phyloP scores from a whole-genome alignment of 2,888 invertebrate species.

The Drosophila borealis region DNA sequence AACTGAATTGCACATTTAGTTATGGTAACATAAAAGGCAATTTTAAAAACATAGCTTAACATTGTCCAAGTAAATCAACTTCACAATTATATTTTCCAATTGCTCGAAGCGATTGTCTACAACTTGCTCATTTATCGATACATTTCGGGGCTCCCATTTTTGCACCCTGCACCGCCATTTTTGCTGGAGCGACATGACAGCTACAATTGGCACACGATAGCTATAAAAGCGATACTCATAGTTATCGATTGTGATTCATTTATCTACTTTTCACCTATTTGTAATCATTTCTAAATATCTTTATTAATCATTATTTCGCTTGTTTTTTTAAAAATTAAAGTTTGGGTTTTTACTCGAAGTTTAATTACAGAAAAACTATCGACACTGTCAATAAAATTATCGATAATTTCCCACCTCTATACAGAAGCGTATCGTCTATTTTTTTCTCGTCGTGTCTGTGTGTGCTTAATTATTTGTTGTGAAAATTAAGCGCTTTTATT shows the following conservation, averaged over 20 bases:
- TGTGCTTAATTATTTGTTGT: constrained; percentile 77
- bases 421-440: constrained; percentile 57
- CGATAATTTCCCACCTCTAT: constrained; percentile 41
- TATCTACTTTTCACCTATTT: background rate
- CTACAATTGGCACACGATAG: constrained; percentile 17
- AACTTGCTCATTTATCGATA: constrained; percentile 9
- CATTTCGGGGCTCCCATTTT: constrained; percentile 15
- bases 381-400: constrained; percentile 6
- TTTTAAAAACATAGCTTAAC: background rate
- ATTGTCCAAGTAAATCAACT: background rate
- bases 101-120: background rate
- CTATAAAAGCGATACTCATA: background rate
- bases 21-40: background rate
- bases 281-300: background rate
- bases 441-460: constrained; percentile 76
- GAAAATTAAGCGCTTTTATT: constrained; percentile 71
- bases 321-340: background rate
- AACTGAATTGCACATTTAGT: background rate
- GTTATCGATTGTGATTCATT: constrained; percentile 3
- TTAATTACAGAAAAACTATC: constrained; percentile 11
- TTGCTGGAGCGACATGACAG: constrained; percentile 41
- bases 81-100: background rate
- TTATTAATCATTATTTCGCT: background rate
- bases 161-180: constrained; percentile 61
- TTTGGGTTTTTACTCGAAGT: background rate